These are phyloP conservation scores for Andinoacara biseriatus DNA, from an alignment of 2,113 vertebrate genomes.

Conservation along the genomic window DNA sequence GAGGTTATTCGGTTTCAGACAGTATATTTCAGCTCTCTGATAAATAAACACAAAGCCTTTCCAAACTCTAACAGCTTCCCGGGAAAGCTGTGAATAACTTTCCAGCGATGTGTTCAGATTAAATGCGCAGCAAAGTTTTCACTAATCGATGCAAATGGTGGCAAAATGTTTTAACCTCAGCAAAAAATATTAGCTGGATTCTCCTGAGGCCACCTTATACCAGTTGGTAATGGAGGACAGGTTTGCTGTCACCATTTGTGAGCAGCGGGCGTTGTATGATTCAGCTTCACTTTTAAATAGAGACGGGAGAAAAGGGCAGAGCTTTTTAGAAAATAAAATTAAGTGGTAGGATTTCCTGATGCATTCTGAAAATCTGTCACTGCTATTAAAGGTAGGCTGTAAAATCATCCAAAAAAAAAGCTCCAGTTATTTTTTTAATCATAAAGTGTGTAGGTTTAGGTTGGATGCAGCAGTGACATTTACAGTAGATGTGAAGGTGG, in stretches of 20 bases:
- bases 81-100: not conserved
- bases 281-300: not conserved
- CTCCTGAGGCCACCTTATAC: not conserved
- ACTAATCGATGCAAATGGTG: not conserved
- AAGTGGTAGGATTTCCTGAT: not conserved
- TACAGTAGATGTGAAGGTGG: not conserved
- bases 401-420: rapidly evolving
- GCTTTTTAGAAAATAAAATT: not conserved
- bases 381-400: not conserved
- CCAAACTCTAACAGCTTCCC: not conserved
- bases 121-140: not conserved
- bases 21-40: not conserved
- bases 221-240: not conserved
- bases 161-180: not conserved
- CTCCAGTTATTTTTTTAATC: not conserved
- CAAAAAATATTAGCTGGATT: not conserved
- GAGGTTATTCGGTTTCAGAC: not conserved
- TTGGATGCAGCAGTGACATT: not conserved
- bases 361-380: not conserved
- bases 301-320: not conserved
- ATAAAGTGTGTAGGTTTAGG: not conserved
- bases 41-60: conserved; percentile 3
- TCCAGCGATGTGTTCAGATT: not conserved
- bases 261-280: not conserved
- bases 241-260: not conserved